These are phyloP conservation scores for Fragum fragum DNA, from an alignment of 2,888 invertebrate species.

Conservation along the genomic window DNA sequence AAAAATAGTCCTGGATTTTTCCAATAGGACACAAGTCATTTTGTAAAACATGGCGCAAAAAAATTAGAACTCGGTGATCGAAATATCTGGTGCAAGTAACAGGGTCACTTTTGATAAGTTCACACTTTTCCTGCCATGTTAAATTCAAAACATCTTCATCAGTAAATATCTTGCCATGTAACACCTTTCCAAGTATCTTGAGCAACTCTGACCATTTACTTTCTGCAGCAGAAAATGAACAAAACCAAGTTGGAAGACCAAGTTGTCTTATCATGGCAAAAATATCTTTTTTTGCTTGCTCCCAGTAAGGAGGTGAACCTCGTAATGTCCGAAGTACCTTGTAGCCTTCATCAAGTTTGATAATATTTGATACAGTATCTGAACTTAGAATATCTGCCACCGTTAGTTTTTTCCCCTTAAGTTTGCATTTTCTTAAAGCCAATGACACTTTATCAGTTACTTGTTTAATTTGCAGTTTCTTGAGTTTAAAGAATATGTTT, in stretches of 20 bases:
- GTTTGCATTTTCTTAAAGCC: slow-evolving; percentile 46
- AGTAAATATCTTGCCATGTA: slow-evolving; percentile 28
- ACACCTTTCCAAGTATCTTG: slow-evolving; percentile 17
- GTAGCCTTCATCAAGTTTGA: slow-evolving; percentile 47
- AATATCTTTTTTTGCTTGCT: no score
- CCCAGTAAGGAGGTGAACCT: slow-evolving; percentile 53
- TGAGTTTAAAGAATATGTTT: slow-evolving; percentile 51
- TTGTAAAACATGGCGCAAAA: no score
- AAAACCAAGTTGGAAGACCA: no score
- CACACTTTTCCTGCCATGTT: no score
- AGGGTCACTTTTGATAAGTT: no score
- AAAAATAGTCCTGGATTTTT: no score
- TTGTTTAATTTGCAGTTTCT: slow-evolving; percentile 45
- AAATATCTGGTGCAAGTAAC: no score
- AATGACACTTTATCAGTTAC: slow-evolving; percentile 40
- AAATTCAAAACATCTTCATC: no score
- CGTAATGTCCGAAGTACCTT: slow-evolving; percentile 39
- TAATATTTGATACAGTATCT: slow-evolving; percentile 26
- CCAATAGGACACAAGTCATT: no score
- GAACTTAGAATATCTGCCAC: slow-evolving; percentile 33
- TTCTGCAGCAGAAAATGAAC: slow-evolving; percentile 57
- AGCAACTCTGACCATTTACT: slow-evolving; percentile 42
- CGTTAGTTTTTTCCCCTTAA: slow-evolving; percentile 41
- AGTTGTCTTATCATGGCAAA: no score
- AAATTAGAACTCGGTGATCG: no score